These are phyloP conservation scores for Diploptera punctata DNA, from an alignment of 2,888 invertebrate species.

Conservation along the genomic window DNA sequence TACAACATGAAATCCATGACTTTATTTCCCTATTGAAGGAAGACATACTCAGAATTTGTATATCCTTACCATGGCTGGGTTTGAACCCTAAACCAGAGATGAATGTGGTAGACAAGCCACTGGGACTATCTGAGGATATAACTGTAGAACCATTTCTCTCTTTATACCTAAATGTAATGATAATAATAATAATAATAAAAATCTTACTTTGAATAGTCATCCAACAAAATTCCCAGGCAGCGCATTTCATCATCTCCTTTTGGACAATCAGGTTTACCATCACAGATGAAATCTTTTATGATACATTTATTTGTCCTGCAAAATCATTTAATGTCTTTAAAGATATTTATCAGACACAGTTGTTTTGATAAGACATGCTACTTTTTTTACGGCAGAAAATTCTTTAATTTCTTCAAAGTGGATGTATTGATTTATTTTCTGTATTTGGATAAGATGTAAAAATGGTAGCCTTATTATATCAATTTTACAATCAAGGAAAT, in stretches of 20 bases:
- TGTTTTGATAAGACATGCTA: background rate
- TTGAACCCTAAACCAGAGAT: no score
- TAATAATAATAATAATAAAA: background rate
- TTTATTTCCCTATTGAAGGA: no score
- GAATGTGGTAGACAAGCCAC: no score
- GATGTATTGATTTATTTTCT: background rate
- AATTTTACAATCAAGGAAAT: background rate
- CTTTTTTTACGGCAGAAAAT: background rate
- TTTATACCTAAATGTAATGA: background rate
- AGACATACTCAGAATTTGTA: no score
- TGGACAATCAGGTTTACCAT: constrained; percentile 75
- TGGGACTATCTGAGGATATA: no score
- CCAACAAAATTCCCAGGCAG: constrained; percentile 61
- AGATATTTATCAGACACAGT: background rate
- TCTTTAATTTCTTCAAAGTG: background rate
- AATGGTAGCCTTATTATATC: background rate
- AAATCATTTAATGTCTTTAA: background rate
- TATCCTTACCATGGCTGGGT: no score
- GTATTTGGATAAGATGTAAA: background rate
- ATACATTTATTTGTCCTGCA: constrained; percentile 65
- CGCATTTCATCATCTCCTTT: constrained; percentile 73
- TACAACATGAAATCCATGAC: no score
- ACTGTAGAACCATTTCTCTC: no score
- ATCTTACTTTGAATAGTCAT: constrained; percentile 10
- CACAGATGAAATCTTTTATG: constrained; percentile 77